phyloP scores from a whole-genome alignment of 2,113 vertebrate species.

The Daphoenositta chrysoptera region DNA sequence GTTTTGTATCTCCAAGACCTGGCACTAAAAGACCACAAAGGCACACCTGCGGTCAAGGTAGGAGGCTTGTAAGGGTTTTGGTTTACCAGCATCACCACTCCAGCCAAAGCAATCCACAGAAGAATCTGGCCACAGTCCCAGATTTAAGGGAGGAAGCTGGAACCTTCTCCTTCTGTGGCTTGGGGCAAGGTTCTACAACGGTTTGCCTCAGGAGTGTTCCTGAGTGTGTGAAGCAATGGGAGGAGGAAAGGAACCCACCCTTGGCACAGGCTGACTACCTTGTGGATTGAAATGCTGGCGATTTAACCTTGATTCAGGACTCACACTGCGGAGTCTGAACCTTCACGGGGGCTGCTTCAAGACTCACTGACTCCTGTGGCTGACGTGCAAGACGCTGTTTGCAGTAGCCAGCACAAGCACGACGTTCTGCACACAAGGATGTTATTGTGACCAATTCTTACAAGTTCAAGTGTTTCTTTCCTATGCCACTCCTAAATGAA shows the following conservation, averaged over 20 bases:
- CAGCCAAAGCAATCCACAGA: not conserved
- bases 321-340: not conserved
- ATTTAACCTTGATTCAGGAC: not conserved
- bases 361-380: not conserved
- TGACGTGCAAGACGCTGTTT: not conserved
- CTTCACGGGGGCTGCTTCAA: not conserved
- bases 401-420: not conserved
- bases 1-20: not conserved
- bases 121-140: not conserved
- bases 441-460: not conserved
- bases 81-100: not conserved
- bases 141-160: not conserved
- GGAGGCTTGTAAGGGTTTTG: not conserved
- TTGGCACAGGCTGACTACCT: not conserved
- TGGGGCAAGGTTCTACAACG: accelerated
- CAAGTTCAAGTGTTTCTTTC: not conserved
- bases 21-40: not conserved
- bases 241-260: not conserved
- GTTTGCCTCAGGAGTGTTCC: not conserved
- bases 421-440: not conserved
- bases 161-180: not conserved
- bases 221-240: not conserved
- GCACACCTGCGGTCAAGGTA: not conserved
- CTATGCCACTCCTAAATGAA: not conserved
- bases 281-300: accelerated